These are phyloP conservation scores for Dendrocopos noguchii DNA, from an alignment of 2,113 vertebrate species.

Conservation along the genomic window DNA sequence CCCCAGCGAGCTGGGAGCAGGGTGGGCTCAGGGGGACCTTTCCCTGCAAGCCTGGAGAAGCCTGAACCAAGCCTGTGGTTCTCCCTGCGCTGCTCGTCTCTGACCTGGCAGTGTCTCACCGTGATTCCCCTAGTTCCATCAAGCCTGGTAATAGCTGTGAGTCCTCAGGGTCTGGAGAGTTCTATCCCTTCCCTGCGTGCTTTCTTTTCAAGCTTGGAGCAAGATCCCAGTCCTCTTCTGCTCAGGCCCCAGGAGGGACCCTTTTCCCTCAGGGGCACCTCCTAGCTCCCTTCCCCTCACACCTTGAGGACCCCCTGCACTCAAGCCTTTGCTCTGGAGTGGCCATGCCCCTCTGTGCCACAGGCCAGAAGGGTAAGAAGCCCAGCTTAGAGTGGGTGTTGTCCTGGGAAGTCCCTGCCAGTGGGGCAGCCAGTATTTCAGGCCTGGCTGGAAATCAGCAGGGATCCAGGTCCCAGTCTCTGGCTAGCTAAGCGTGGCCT, in stretches of 20 bases:
- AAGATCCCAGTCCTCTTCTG: background rate
- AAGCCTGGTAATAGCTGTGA: accelerated
- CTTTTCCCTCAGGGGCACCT: background rate
- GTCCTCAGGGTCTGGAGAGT: background rate
- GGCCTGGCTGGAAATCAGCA: background rate
- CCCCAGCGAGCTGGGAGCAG: background rate
- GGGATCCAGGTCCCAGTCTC: background rate
- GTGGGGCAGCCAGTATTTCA: background rate
- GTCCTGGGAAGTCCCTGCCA: background rate
- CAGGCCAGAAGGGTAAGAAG: background rate
- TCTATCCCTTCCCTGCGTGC: accelerated
- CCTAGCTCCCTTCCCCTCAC: background rate
- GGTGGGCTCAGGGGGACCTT: too few species aligned
- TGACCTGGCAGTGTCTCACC: background rate
- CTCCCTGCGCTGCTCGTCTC: background rate
- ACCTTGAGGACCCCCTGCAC: accelerated
- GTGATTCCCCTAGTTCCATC: background rate
- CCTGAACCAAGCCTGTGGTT: background rate
- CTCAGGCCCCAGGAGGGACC: background rate
- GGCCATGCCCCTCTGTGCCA: accelerated
- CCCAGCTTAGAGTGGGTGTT: background rate
- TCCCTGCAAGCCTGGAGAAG: background rate
- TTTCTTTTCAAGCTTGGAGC: background rate
- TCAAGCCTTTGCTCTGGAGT: background rate
- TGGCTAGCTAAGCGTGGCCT: background rate